These are phyloP conservation scores for Rousettus leschenaultii DNA, from an alignment of 2,113 vertebrate genomes.

Conservation along the genomic window DNA sequence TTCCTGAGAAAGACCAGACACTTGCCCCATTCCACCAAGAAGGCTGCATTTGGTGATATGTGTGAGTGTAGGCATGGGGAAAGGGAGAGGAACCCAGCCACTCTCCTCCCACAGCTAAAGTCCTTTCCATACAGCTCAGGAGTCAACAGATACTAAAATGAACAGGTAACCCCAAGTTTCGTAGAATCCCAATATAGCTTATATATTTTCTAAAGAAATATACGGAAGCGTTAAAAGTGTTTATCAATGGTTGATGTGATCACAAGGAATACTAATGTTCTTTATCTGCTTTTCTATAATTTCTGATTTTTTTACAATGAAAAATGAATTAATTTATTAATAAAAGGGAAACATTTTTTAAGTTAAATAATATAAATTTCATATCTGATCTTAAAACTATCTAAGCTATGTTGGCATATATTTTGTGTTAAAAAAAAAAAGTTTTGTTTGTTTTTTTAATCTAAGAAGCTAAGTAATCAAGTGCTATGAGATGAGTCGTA, in stretches of 20 bases:
- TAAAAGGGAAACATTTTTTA: not conserved
- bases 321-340: not conserved
- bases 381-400: not conserved
- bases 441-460: not conserved
- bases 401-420: not conserved
- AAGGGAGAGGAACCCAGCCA: accelerated
- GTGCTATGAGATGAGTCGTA: not conserved
- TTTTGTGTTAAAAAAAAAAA: not conserved
- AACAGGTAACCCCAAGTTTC: not conserved
- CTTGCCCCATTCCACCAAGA: not conserved
- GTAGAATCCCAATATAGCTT: not conserved
- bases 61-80: too few relatives aligned
- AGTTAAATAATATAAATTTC: not conserved
- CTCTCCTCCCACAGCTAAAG: not conserved
- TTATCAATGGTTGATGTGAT: not conserved
- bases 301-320: not conserved
- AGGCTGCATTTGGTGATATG: not conserved
- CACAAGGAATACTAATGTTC: not conserved
- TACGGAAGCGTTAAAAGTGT: not conserved
- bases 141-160: not conserved
- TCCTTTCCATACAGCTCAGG: not conserved
- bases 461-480: not conserved
- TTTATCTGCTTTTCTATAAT: not conserved
- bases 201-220: not conserved
- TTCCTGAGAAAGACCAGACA: not conserved